A percentile compares a stretch with the other conserved stretches of the same genome.
These are phyloP conservation scores for Trissolcus brochymenae DNA, from an alignment of 2,888 invertebrate genomes.

Conservation along the genomic window DNA sequence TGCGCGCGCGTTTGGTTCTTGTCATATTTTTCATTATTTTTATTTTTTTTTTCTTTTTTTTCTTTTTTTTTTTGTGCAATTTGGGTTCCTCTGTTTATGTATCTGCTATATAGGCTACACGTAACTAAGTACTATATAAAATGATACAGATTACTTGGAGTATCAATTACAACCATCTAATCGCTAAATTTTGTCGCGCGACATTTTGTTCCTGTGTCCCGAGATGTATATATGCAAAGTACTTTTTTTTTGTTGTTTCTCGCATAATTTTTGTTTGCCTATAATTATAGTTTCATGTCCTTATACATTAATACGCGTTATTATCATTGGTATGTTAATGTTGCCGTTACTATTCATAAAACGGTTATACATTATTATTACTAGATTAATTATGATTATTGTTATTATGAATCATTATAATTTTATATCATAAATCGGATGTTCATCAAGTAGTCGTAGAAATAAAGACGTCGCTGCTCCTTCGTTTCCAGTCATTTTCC, in stretches of 20 bases:
- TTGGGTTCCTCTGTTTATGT: constrained; percentile 20
- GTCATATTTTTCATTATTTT: not conserved
- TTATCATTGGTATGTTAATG: constrained; percentile 49
- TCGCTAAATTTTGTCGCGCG: constrained; percentile 34
- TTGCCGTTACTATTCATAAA: constrained; percentile 39
- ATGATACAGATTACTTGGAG: constrained; percentile 45
- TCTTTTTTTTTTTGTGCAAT: constrained; percentile 44
- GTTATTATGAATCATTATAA: constrained; percentile 13
- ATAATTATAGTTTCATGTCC: constrained; percentile 31
- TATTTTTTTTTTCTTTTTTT: too few relatives aligned
- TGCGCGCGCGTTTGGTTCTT: constrained; percentile 13
- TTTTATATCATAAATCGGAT: constrained; percentile 17
- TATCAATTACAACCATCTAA: constrained; percentile 44
- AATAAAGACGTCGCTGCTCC: constrained; percentile 47
- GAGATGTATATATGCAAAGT: constrained; percentile 3
- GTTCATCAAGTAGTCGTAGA: constrained; percentile 19
- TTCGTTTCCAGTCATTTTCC: constrained; percentile 14
- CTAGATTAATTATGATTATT: constrained; percentile 16
- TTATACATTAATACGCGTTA: constrained; percentile 23
- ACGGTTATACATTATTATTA: constrained; percentile 12
- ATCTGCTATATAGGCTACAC: constrained; percentile 35
- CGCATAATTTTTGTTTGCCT: constrained; percentile 14
- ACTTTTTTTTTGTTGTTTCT: constrained; percentile 4
- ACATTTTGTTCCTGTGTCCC: constrained; percentile 42
- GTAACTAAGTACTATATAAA: constrained; percentile 10